phyloP scores from a whole-genome alignment of 2,113 vertebrate species.

The Lamprotornis superbus region DNA sequence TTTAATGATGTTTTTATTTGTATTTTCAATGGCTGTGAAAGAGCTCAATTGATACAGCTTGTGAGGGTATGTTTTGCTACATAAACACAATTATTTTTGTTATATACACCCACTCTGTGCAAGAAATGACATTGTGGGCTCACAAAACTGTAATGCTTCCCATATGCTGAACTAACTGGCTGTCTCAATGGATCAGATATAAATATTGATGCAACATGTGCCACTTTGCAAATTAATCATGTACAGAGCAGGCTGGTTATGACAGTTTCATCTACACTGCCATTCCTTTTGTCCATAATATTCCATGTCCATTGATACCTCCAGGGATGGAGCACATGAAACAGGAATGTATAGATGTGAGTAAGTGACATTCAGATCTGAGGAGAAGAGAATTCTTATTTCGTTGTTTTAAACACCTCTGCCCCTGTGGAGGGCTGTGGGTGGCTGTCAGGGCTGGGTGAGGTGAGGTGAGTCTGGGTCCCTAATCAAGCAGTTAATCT shows the following conservation, averaged over 20 bases:
- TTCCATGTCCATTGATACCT: not conserved
- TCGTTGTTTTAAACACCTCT: not conserved
- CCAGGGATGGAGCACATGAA: not conserved
- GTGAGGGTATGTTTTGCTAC: constrained; percentile 35
- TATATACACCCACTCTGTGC: constrained; percentile 21
- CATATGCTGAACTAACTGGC: constrained; percentile 37
- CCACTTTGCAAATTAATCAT: constrained; percentile 49
- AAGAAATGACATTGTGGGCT: constrained; percentile 49
- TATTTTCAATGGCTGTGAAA: constrained; percentile 36
- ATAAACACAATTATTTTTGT: constrained; percentile 52
- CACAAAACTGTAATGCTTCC: constrained; percentile 59
- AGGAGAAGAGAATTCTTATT: not conserved
- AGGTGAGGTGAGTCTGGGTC: not conserved
- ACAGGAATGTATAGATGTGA: not conserved
- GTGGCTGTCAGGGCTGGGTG: not conserved
- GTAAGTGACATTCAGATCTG: not conserved
- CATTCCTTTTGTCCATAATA: not conserved
- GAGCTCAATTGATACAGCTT: constrained; percentile 34
- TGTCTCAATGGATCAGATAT: constrained; percentile 35
- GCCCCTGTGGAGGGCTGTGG: not conserved
- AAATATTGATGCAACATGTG: constrained; percentile 48
- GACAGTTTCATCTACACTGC: not conserved
- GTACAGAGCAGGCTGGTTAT: not conserved
- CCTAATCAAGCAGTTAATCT: not conserved
- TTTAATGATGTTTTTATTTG: constrained; percentile 41